A percentile compares a stretch with the other conserved stretches of the same genome.
phyloP scores from a whole-genome alignment of 1,140 invertebrate species.

The Trachymyrmex cornetzi region DNA sequence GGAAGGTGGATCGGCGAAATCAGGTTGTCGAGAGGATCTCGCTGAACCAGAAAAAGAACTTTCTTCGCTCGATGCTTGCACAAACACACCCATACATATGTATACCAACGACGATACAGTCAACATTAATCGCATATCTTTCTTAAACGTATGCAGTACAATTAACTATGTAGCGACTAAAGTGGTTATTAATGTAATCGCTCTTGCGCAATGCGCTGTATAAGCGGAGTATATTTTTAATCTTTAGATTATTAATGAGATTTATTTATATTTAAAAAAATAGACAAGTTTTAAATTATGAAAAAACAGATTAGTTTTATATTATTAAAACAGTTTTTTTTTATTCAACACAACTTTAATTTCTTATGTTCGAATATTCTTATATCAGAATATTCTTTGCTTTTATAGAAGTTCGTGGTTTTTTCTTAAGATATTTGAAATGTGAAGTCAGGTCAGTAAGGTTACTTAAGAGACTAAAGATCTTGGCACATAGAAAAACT shows the following conservation, averaged over 20 bases:
- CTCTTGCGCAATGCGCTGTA: not conserved
- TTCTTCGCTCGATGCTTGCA: constrained; percentile 55
- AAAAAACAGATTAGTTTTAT: no score
- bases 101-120: not conserved
- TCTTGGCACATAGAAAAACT: no score
- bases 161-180: constrained; percentile 44
- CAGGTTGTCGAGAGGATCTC: constrained; percentile 65
- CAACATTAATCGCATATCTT: constrained; percentile 39
- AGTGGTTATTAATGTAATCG: constrained; percentile 59
- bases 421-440: not conserved
- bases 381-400: not conserved
- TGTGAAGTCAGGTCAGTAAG: no score
- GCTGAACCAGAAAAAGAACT: constrained; percentile 68
- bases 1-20: constrained; percentile 67
- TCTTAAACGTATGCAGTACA: constrained; percentile 35
- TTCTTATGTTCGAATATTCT: not conserved
- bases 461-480: no score
- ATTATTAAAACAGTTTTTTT: not conserved
- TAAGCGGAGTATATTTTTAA: constrained; percentile 15
- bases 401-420: not conserved
- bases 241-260: not conserved
- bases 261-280: not conserved
- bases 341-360: not conserved
- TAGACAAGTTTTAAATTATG: not conserved
- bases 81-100: no score